Evolutionary conservation across 2,888 invertebrate genomes (phyloP), one percentile per base, ranked within the genome.

Genomic region (Heliconius hortense): DNA sequence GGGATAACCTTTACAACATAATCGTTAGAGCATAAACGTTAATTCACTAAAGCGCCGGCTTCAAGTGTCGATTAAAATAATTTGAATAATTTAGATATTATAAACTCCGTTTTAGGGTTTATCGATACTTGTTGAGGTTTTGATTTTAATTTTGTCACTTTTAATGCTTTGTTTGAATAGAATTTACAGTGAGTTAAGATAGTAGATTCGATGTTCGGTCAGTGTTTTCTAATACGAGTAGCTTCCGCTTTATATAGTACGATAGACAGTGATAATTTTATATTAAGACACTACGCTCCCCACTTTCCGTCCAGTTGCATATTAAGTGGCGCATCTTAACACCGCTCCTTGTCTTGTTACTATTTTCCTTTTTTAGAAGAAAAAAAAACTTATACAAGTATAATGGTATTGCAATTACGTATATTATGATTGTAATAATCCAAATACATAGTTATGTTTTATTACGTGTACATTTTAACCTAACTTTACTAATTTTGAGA

Each of bases 1-100:
- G 82, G 82, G 73, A 77, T 79, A 82, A 82, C 83, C 80, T 82
- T 82, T 81, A 82, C 81, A 84, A 82, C 79, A 79, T 79, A 75
- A 77, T 76, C 79, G 81, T 81, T 82, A 82, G 77, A 81, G 80
- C 80, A 72, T 78, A 77, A 79, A 76, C 73, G 70, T 73, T 73
- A 73, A 76, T 76, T 70, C 72, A 72, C 70, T 70, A 66, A 73
- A 74, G 31, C 64, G 76, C 39, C 70, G 70, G 64, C 70, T 70
- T 69, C 69, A 74, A 74, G 69, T 74, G 68, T 63, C 63, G 70
- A 70, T 74, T 74, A 64, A 70, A 70, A 56, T 70, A 63, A 75
- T 76, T 73, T 76, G 74, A 73, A 76, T 76, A 71, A 76, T 74
- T 76, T 73, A 15, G 13, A 24, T 64, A 74, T 43, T 43, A 43